These are phyloP conservation scores for Hydrophis major DNA, from an alignment of 2,797 vertebrate species.

Conservation along the genomic window DNA sequence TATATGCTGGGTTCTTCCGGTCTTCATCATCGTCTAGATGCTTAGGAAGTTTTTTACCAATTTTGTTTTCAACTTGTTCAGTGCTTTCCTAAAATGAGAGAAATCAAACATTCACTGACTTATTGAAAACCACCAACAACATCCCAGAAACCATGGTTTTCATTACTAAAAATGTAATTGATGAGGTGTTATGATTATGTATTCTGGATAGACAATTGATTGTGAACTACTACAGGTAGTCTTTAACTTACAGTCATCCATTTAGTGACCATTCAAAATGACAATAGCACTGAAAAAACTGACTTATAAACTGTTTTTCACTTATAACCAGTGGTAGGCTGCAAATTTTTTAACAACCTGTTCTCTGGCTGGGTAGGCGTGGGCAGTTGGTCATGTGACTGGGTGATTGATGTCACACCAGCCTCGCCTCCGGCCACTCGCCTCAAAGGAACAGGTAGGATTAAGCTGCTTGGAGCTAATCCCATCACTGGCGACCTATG, in stretches of 20 bases:
- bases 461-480: too few relatives aligned
- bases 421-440: too few relatives aligned
- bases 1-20: constrained; percentile 94
- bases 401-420: too few relatives aligned
- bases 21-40: constrained; percentile 95
- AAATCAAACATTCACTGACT: neutral
- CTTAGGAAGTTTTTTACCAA: constrained; percentile 80
- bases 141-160: neutral
- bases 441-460: too few relatives aligned
- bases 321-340: too few relatives aligned
- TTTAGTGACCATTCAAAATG: neutral
- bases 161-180: neutral
- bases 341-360: too few relatives aligned
- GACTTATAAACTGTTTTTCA: neutral
- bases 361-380: too few relatives aligned
- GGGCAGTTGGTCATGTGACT: too few relatives aligned
- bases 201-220: neutral
- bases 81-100: constrained; percentile 86
- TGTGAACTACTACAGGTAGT: neutral
- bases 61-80: constrained; percentile 88
- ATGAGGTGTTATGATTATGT: neutral
- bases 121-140: neutral
- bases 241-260: neutral
- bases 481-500: too few relatives aligned
- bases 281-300: neutral